Percentiles rank a stretch among this genome's conserved stretches.
These are phyloP conservation scores for Merodon equestris DNA, from an alignment of 2,888 invertebrate genomes.

Conservation along the genomic window DNA sequence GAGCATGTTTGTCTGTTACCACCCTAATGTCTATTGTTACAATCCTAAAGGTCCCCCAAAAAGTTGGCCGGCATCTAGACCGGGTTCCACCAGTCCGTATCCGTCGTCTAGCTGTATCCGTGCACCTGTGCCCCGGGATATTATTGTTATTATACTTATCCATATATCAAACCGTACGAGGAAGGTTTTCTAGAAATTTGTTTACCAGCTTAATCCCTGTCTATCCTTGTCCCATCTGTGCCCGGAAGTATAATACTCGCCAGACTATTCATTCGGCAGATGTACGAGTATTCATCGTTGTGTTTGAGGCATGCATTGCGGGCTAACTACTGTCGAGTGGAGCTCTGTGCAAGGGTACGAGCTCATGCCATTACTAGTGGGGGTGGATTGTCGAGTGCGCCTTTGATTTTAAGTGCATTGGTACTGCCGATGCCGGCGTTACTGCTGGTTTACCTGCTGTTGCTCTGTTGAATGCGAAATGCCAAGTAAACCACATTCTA, in stretches of 20 bases:
- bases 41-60: conserved; percentile 1
- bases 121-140: conserved; percentile 57
- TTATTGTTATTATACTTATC: conserved; percentile 55
- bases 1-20: conserved; percentile 6
- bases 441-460: background rate
- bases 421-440: conserved; percentile 8
- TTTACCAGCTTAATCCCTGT: conserved; percentile 65
- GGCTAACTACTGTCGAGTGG: background rate
- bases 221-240: conserved; percentile 63
- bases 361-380: conserved; percentile 21
- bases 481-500: conserved; percentile 61
- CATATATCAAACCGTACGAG: conserved; percentile 25
- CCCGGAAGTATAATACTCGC: conserved; percentile 59
- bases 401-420: conserved; percentile 53
- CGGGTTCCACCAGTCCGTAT: background rate
- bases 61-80: conserved; percentile 31
- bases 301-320: conserved; percentile 5
- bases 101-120: conserved; percentile 20
- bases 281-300: conserved; percentile 65
- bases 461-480: conserved; percentile 51
- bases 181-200: conserved; percentile 56
- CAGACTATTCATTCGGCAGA: conserved; percentile 66
- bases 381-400: conserved; percentile 51
- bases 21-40: conserved; percentile 15
- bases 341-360: background rate